These are phyloP conservation scores for Adoxophyes honmai DNA, from an alignment of 1,140 invertebrate genomes.

Conservation along the genomic window DNA sequence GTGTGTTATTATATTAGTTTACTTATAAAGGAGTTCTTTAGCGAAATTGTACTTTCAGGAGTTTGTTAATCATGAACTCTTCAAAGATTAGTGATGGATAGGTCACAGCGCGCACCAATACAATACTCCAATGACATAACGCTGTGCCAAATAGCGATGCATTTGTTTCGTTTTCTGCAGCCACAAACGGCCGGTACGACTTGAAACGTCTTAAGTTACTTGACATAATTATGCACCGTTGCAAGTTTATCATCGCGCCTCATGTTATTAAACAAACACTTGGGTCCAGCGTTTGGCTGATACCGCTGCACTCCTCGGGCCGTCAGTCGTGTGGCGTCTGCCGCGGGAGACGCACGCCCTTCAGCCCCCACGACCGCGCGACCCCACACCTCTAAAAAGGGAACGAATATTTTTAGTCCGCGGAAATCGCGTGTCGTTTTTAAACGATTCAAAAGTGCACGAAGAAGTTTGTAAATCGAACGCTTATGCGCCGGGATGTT, in stretches of 20 bases:
- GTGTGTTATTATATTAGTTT: too few species aligned
- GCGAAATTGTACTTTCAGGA: too few species aligned
- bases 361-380: slow-evolving; percentile 28
- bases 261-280: slow-evolving; percentile 29
- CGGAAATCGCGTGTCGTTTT: slow-evolving; percentile 39
- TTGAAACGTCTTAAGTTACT: too few species aligned
- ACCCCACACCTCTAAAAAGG: slow-evolving; percentile 34
- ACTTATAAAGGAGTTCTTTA: too few species aligned
- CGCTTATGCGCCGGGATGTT: slow-evolving; percentile 38
- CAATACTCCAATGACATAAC: too few species aligned
- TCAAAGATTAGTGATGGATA: too few species aligned
- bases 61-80: too few species aligned
- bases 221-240: too few species aligned
- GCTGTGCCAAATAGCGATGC: too few species aligned
- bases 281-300: slow-evolving; percentile 25
- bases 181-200: too few species aligned
- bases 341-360: slow-evolving; percentile 49
- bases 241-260: slow-evolving; percentile 18
- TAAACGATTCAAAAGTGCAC: slow-evolving; percentile 33
- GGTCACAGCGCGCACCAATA: too few species aligned
- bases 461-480: slow-evolving; percentile 42
- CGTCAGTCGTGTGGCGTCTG: slow-evolving; percentile 46
- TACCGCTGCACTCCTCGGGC: slow-evolving; percentile 20
- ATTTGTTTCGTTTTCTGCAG: too few species aligned
- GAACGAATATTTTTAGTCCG: slow-evolving; percentile 53